Conservation (phyloP, 2,113 vertebrate species). For the Ailuropoda melanoleuca region DNA sequence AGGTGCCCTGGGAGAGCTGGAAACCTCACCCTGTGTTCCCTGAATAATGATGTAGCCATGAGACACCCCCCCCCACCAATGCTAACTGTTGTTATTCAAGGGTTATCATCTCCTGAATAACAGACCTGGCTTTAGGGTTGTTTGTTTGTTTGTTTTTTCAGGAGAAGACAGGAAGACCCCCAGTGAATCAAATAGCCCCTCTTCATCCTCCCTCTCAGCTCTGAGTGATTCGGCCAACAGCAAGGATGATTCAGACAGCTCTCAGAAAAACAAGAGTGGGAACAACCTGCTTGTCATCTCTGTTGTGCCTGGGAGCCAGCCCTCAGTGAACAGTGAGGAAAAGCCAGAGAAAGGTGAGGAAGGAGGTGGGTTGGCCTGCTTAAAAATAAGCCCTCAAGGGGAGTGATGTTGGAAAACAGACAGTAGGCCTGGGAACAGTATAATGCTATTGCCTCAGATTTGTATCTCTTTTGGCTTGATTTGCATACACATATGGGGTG, state of each 20-base stretch:
- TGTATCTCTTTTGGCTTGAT: neutral
- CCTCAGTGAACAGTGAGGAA: constrained; percentile 92
- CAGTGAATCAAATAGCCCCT: constrained; percentile 93
- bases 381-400: neutral
- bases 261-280: constrained; percentile 91
- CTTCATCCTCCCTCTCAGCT: constrained; percentile 96
- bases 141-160: constrained; percentile 70
- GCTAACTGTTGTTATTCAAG: neutral
- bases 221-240: constrained; percentile 98
- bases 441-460: neutral
- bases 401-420: neutral
- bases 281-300: constrained; percentile 94
- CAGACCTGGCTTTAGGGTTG: neutral
- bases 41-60: rapidly evolving
- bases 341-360: constrained; percentile 96
- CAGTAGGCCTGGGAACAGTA: neutral
- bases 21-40: no score
- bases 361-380: neutral
- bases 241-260: constrained; percentile 93
- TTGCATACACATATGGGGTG: neutral
- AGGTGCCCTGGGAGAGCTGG: neutral
- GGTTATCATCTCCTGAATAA: neutral
- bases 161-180: constrained; percentile 88
- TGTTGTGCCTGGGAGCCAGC: constrained; percentile 91
- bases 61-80: neutral